Evolutionary conservation across 2,888 invertebrate genomes (phyloP).

Genomic region (Dasysyrphus albostriatus): DNA sequence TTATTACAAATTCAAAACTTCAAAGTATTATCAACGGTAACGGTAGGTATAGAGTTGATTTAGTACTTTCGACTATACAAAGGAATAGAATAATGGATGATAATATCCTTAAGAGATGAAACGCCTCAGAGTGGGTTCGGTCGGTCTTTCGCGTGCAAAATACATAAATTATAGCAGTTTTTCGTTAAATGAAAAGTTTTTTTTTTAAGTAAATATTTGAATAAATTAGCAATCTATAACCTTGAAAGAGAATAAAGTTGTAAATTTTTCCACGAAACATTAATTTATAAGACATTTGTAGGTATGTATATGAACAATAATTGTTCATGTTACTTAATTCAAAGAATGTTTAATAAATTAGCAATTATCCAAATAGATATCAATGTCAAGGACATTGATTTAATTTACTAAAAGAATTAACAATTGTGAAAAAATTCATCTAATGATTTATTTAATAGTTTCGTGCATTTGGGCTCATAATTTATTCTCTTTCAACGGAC

Average conservation of each 20-base stretch:
- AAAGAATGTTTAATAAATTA: no score
- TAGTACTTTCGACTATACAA: background rate
- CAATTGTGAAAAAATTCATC: no score
- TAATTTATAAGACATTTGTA: no score
- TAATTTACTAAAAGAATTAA: no score
- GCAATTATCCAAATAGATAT: no score
- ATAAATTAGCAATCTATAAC: background rate
- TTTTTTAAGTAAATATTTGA: conserved; percentile 8
- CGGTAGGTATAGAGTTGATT: background rate
- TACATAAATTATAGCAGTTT: background rate
- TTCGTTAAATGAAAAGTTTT: background rate
- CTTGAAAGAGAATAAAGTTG: background rate
- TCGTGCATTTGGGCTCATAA: no score
- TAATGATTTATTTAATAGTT: no score
- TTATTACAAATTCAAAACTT: conserved; percentile 12
- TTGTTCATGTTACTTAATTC: no score
- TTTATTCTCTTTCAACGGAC: no score
- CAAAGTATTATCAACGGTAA: background rate
- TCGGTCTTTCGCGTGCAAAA: background rate
- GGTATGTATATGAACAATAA: no score
- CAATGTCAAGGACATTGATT: no score
- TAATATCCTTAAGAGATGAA: background rate
- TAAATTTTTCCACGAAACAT: background rate
- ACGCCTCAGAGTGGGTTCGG: background rate
- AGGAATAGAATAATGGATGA: background rate